Percentiles rank a stretch among this genome's conserved stretches.
phyloP scores from a whole-genome alignment of 2,888 invertebrate species.

The Caenorhabditis auriculariae region DNA sequence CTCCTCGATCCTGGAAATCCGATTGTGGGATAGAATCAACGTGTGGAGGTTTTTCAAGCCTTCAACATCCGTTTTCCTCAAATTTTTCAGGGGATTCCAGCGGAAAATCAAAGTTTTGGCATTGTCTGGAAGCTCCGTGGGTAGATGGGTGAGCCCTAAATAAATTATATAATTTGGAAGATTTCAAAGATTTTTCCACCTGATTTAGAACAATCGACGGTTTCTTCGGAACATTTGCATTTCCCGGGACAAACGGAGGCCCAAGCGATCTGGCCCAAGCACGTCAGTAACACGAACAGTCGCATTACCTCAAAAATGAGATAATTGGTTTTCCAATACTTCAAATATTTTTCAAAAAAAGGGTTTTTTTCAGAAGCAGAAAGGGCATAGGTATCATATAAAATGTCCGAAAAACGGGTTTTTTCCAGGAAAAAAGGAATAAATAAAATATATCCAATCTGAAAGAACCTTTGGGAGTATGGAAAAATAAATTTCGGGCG shows the following conservation, averaged over 20 bases:
- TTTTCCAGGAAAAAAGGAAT: no score
- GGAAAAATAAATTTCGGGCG: no score
- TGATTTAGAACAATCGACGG: conserved; percentile 9
- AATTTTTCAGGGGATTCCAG: conserved; percentile 3
- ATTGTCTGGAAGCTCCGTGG: conserved; percentile 2
- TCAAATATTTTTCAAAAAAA: no score
- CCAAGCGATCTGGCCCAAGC: conserved; percentile 6
- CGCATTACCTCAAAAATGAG: conserved; percentile 6
- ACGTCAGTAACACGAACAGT: conserved; percentile 4
- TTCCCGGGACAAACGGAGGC: conserved; percentile 5
- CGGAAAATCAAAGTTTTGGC: conserved; percentile 11
- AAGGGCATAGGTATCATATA: no score
- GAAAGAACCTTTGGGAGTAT: no score
- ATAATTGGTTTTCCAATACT: no score
- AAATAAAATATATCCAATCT: no score
- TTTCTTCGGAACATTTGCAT: conserved; percentile 8
- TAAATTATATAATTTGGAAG: not conserved
- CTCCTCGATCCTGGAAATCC: conserved; percentile 28
- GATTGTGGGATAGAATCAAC: conserved; percentile 28
- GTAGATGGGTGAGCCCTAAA: conserved; percentile 6
- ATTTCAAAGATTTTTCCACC: not conserved
- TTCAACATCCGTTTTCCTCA: conserved; percentile 9
- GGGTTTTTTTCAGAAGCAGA: no score
- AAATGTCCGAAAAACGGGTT: no score
- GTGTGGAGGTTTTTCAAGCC: conserved; percentile 18